These are phyloP conservation scores for Bombus huntii DNA, from an alignment of 1,140 invertebrate species.

Conservation along the genomic window DNA sequence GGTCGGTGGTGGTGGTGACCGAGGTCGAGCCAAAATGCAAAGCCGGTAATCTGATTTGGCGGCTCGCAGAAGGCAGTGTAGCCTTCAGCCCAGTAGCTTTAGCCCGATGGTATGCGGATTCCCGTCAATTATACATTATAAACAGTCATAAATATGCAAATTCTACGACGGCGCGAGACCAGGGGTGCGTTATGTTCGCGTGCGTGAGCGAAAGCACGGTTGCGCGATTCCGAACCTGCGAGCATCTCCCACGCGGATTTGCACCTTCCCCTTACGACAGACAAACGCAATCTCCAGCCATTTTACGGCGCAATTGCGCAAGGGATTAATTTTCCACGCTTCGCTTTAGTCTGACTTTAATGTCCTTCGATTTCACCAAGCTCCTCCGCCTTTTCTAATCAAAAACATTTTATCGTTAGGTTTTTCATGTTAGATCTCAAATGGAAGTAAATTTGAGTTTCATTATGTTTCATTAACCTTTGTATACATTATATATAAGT, in stretches of 20 bases:
- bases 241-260: slow-evolving; percentile 66
- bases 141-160: slow-evolving; percentile 74
- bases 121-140: slow-evolving; percentile 74
- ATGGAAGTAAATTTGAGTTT: neutral
- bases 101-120: slow-evolving; percentile 61
- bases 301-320: slow-evolving; percentile 45
- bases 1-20: slow-evolving; percentile 29
- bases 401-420: neutral
- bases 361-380: slow-evolving; percentile 9
- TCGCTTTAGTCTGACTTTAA: neutral
- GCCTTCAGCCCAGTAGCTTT: slow-evolving; percentile 56
- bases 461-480: neutral
- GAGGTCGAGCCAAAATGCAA: slow-evolving; percentile 69
- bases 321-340: slow-evolving; percentile 2
- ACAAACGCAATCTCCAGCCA: slow-evolving; percentile 45
- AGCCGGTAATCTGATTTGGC: slow-evolving; percentile 73
- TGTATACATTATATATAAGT: fast-evolving
- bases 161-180: slow-evolving; percentile 14
- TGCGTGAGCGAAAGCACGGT: slow-evolving; percentile 54
- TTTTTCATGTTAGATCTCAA: neutral
- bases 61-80: slow-evolving; percentile 57
- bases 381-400: neutral
- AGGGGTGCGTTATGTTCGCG: slow-evolving; percentile 21
- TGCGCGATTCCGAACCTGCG: slow-evolving; percentile 40
- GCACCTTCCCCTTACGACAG: slow-evolving; percentile 57